Evolutionary conservation across 2,797 vertebrate genomes (phyloP), one percentile per base, ranked within the genome.

Genomic region (Tenualosa thibaudeaui): DNA sequence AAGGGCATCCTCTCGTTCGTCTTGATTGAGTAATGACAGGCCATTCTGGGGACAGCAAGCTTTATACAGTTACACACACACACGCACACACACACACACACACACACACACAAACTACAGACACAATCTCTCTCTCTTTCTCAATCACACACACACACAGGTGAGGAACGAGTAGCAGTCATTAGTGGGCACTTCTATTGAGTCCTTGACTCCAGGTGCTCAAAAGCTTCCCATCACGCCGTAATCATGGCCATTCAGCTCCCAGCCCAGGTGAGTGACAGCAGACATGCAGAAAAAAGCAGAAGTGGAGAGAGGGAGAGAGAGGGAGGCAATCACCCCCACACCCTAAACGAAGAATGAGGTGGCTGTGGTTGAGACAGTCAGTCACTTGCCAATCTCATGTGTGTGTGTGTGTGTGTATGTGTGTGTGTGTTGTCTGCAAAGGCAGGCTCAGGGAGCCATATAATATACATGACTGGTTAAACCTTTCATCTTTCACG

Each of bases 191-290:
- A 46, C 71, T 43, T 46, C 71, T 78, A 78, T 40, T 37, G 17
- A 43, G 71, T 78, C 71, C 71, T 78, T 78, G 71, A 78, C 71
- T 78, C 15, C 71, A 46, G 71, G 71, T 78, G 71, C 71, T 78
- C 71, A 22, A 78, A 46, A 46, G 71, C 71, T 46, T 78, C 37
- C 68, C 71, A 78, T 78, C 71, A 78, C 40, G 7, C 19, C 71
- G 71, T 78, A 78, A 78, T 78, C 71, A 78, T 24, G 19, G 40
- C 71, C 71, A 78, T 46, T 78, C 71, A 78, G 37, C 71, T 78
- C 68, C 40, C 2, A 7, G 26, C 15, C 71, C 40, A 40, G 71
- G 37, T 40, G 37, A 78, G 15, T 46, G 71, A 78, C 71, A 78
- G 26, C 71, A 78, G 37, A 43, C 2, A 3, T 13, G 13, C 24